Percentiles rank a stretch among this genome's conserved stretches.
These are phyloP conservation scores for Bugula neritina DNA, from an alignment of 2,888 invertebrate species.

Conservation along the genomic window DNA sequence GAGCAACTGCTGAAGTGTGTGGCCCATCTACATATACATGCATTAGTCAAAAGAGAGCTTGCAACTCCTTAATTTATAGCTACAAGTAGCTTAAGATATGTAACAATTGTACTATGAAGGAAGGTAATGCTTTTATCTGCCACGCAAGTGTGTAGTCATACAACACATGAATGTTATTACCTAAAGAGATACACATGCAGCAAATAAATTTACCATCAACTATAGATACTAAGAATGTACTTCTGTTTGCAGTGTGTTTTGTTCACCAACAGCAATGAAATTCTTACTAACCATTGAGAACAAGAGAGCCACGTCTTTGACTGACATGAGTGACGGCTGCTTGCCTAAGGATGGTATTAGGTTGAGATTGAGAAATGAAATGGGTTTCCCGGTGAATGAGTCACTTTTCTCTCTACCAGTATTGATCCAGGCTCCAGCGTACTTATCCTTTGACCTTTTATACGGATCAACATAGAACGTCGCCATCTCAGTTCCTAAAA, in stretches of 20 bases:
- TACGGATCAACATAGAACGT: constrained; percentile 82
- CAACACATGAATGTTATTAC: no score
- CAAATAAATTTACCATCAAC: no score
- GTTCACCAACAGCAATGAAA: no score
- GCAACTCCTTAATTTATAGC: no score
- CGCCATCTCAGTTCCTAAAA: constrained; percentile 58
- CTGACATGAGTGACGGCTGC: constrained; percentile 68
- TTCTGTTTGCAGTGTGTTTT: no score
- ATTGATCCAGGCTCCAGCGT: constrained; percentile 69
- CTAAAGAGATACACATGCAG: no score
- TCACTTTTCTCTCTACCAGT: constrained; percentile 65
- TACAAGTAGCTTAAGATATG: no score
- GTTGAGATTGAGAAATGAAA: constrained; percentile 77
- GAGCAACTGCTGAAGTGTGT: constrained; percentile 76
- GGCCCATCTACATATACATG: constrained; percentile 65
- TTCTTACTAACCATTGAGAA: constrained; percentile 70
- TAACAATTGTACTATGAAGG: background rate
- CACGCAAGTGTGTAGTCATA: no score
- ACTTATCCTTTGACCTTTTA: constrained; percentile 61
- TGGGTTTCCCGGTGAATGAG: constrained; percentile 63
- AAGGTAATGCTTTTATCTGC: background rate
- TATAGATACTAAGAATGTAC: no score
- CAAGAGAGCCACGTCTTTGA: constrained; percentile 68
- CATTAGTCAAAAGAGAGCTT: no score
- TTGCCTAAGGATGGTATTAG: constrained; percentile 63